A percentile compares a stretch with the other conserved stretches of the same genome.
Evolutionary conservation across 1,140 invertebrate species (phyloP).

Genomic region (Magallana gigas): DNA sequence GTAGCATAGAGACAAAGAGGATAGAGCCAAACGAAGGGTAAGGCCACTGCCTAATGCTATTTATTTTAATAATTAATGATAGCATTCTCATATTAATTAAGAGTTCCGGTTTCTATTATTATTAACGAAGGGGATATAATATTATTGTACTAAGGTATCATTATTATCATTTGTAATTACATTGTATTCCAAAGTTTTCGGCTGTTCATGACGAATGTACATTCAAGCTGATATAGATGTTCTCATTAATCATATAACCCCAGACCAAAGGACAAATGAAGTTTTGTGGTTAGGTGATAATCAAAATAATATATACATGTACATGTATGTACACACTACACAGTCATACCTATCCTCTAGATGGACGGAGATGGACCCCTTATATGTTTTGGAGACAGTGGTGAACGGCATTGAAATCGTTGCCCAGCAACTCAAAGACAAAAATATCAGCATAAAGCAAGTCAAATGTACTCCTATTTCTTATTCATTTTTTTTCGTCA

Average conservation of each 20-base stretch:
- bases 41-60: neutral
- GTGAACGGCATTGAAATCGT: constrained; percentile 1
- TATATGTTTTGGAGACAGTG: constrained; percentile 35
- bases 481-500: neutral
- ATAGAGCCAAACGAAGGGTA: constrained; percentile 33
- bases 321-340: too few species aligned
- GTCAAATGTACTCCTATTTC: constrained; percentile 38
- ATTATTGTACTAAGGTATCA: neutral
- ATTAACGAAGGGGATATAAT: neutral
- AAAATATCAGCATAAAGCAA: constrained; percentile 10
- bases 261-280: too few species aligned
- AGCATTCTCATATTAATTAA: neutral
- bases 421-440: neutral
- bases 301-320: too few species aligned
- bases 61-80: too few species aligned
- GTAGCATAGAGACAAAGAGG: neutral
- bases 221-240: too few species aligned
- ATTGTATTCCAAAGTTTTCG: too few species aligned
- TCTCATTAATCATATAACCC: too few species aligned
- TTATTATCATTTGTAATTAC: too few species aligned
- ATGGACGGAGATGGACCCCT: constrained; percentile 43
- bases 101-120: neutral
- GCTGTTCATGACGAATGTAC: too few species aligned
- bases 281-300: too few species aligned
- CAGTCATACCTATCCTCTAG: neutral